Percentiles rank a stretch among this genome's conserved stretches.
These are phyloP conservation scores for Drosophila kanapiae DNA, from an alignment of 1,140 invertebrate species.

Conservation along the genomic window DNA sequence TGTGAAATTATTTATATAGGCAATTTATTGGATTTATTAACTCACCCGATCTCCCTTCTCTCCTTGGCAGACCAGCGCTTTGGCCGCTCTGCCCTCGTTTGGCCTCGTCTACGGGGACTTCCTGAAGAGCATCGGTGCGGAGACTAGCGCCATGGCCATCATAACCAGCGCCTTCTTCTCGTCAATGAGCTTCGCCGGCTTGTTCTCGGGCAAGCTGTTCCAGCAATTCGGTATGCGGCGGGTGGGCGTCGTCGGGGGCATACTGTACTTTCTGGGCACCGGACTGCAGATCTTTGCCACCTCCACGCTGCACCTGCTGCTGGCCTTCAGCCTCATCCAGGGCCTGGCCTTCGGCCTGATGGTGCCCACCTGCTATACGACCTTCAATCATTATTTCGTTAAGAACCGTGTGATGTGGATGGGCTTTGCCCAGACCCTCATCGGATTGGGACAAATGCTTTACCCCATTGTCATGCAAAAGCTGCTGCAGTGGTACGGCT, in stretches of 20 bases:
- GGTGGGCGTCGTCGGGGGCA: slow-evolving; percentile 87
- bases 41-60: neutral
- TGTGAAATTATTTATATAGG: too few species aligned
- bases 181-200: slow-evolving; percentile 87
- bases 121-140: slow-evolving; percentile 87
- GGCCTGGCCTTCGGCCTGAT: slow-evolving; percentile 88
- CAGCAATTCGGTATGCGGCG: slow-evolving; percentile 86
- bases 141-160: slow-evolving; percentile 87
- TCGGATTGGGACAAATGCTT: slow-evolving; percentile 87
- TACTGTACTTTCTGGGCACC: slow-evolving; percentile 86
- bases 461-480: slow-evolving; percentile 87
- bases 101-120: slow-evolving; percentile 89
- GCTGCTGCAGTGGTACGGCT: slow-evolving; percentile 87
- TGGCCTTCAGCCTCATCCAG: slow-evolving; percentile 87
- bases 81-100: slow-evolving; percentile 88
- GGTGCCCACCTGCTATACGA: slow-evolving; percentile 87
- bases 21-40: too few species aligned
- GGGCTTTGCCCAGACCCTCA: slow-evolving; percentile 87
- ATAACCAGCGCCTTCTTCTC: slow-evolving; percentile 88
- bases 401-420: slow-evolving; percentile 87
- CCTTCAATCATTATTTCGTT: slow-evolving; percentile 87
- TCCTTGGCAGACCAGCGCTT: slow-evolving; percentile 85
- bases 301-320: slow-evolving; percentile 86
- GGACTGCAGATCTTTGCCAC: slow-evolving; percentile 86
- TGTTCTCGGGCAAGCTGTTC: slow-evolving; percentile 87